Conservation (phyloP, 2,797 vertebrate genomes). For the Eupleurogrammus muticus region DNA sequence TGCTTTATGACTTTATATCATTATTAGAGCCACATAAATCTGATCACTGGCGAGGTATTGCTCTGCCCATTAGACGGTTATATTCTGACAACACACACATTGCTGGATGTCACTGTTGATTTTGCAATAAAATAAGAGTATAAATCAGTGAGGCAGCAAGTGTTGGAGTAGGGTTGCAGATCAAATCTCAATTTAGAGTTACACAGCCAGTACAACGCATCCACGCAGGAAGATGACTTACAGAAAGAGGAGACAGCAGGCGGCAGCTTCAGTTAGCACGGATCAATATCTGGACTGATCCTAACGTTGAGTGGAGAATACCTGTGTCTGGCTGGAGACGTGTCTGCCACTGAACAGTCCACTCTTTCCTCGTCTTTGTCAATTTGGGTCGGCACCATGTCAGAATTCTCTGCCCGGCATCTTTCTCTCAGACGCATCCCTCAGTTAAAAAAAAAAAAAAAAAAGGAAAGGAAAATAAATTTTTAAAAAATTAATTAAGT, state of each 20-base stretch:
- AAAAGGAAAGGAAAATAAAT: constrained; percentile 1
- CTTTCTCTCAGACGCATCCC: constrained; percentile 74
- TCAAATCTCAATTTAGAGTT: constrained; percentile 9
- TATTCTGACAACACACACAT: constrained; percentile 44
- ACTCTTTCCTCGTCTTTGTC: constrained; percentile 76
- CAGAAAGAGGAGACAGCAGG: constrained; percentile 18
- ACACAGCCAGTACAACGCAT: constrained; percentile 10
- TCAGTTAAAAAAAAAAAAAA: constrained; percentile 44
- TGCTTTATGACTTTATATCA: constrained; percentile 15
- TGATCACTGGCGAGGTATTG: constrained; percentile 45
- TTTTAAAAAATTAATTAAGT: no score
- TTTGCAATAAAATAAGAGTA: constrained; percentile 23
- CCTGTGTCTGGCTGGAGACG: constrained; percentile 75
- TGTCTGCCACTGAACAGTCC: constrained; percentile 74
- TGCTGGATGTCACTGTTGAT: constrained; percentile 14
- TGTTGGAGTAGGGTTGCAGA: constrained; percentile 15
- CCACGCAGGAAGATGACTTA: constrained; percentile 11
- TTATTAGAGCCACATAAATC: constrained; percentile 9
- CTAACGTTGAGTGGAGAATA: constrained; percentile 72
- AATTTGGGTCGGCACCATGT: constrained; percentile 82
- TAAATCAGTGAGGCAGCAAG: constrained; percentile 25
- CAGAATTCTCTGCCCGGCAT: constrained; percentile 73
- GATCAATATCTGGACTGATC: constrained; percentile 45
- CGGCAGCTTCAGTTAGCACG: constrained; percentile 35
- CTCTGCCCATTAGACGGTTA: constrained; percentile 38